Evolutionary conservation across 1,140 invertebrate genomes (phyloP), one percentile per base, ranked within the genome.

Genomic region (Apis florea): DNA sequence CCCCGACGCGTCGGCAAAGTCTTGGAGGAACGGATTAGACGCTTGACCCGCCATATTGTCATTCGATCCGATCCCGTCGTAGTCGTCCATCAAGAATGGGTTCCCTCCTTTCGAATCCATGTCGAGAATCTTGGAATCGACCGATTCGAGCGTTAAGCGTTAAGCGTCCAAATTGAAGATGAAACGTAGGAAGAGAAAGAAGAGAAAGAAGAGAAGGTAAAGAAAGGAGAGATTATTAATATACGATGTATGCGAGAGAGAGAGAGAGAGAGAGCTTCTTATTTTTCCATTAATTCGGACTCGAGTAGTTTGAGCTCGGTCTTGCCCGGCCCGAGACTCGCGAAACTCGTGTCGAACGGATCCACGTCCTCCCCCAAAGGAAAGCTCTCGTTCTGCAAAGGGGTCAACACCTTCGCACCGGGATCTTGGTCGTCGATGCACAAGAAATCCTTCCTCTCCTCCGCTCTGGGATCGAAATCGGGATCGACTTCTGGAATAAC

Each of bases 41-140:
- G 92, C 90, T n/a, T 93, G 90, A 53, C 92, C 90, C 49, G 93
- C 89, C 19, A 94, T 90, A 10, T 89, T 89, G 5, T 93, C 91
- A 75, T 53, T 81, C 8, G 86, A 66, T 64, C 92, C 91, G 13
- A 92, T 87, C 40, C 90, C 89, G 85, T 95, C 90, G 85, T 95
- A 94, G 56, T 95, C 95, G 86, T 96, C 96, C 93, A 96, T 96
- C 72, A 97, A 92, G 91, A 97, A 97, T 24, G 97, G 96, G 94
- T 97, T 97, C 59, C 94, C 94, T 15, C 94, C 93, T 85, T 94
- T 94, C 0, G 92, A 90, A 87, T 94, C 95, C 87, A 96, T 96
- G 94, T 85, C 83, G 61, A 6, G 67, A n/a, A n/a, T n/a, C n/a
- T n/a, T n/a, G n/a, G n/a, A n/a, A n/a, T n/a, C n/a, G n/a, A n/a